A percentile compares a stretch with the other conserved stretches of the same genome.
Evolutionary conservation across 2,113 vertebrate species (phyloP).

Genomic region (Sylvicapra grimmia): DNA sequence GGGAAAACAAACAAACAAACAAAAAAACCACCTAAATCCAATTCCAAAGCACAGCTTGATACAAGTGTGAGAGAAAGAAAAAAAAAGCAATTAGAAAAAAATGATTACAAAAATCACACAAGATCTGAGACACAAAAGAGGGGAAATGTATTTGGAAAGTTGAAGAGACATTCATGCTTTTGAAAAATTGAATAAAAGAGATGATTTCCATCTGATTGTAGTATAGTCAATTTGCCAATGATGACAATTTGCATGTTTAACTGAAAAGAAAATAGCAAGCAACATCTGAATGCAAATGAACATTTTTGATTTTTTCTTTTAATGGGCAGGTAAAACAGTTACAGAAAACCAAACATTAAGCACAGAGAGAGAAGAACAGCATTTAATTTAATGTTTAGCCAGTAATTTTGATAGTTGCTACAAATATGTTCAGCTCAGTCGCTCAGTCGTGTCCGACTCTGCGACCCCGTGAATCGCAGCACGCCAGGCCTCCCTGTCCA

Average conservation of each 20-base stretch:
- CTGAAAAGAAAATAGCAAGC: conserved; percentile 40
- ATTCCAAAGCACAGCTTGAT: conserved; percentile 47
- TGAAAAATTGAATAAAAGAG: conserved; percentile 19
- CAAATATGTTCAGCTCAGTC: neutral
- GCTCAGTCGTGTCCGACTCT: no score
- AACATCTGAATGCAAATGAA: conserved; percentile 35
- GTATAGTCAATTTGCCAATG: conserved; percentile 22
- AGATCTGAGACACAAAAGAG: neutral
- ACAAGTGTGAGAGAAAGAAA: neutral
- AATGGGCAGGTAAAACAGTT: conserved; percentile 24
- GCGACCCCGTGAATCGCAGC: no score
- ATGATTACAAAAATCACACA: conserved; percentile 7
- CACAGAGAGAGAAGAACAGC: neutral
- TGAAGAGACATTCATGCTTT: conserved; percentile 11
- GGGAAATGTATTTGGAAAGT: conserved; percentile 18
- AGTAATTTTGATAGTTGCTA: neutral
- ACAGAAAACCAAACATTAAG: neutral
- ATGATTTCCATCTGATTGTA: conserved; percentile 33
- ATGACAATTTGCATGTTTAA: conserved; percentile 50
- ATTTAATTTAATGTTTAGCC: neutral
- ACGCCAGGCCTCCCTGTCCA: no score
- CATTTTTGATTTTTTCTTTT: neutral
- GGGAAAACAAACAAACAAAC: neutral
- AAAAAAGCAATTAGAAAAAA: conserved; percentile 2
- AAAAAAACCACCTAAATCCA: neutral